Evolutionary conservation across 2,888 invertebrate species (phyloP).

Genomic region (Agrilus cyanescens): DNA sequence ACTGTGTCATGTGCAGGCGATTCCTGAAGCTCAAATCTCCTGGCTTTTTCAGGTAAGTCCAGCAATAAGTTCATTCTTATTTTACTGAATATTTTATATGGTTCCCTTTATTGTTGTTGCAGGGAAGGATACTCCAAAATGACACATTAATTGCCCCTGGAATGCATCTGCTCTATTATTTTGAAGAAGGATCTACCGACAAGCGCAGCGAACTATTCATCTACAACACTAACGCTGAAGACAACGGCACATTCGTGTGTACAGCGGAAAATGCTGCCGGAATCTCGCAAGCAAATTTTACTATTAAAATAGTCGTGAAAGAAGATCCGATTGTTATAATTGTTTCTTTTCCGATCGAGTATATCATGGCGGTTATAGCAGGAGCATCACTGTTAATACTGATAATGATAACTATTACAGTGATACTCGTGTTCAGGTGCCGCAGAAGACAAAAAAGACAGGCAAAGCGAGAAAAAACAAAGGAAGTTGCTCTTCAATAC

Average conservation of each 20-base stretch:
- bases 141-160: conserved; percentile 57
- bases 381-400: conserved; percentile 53
- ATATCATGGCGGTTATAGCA: conserved; percentile 56
- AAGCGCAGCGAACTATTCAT: conserved; percentile 70
- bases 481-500: conserved; percentile 47
- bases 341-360: conserved; percentile 51
- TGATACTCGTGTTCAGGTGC: conserved; percentile 47
- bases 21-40: conserved; percentile 68
- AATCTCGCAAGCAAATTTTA: conserved; percentile 65
- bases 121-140: conserved; percentile 68
- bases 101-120: conserved; percentile 26
- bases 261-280: conserved; percentile 80
- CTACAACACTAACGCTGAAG: conserved; percentile 62
- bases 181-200: conserved; percentile 60
- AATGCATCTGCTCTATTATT: conserved; percentile 55
- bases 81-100: too few species aligned
- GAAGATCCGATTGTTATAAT: conserved; percentile 44
- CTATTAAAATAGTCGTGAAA: conserved; percentile 62
- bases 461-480: conserved; percentile 40
- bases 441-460: conserved; percentile 26
- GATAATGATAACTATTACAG: conserved; percentile 51
- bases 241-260: conserved; percentile 79
- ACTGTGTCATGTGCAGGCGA: conserved; percentile 66
- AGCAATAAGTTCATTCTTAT: conserved; percentile 8
- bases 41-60: conserved; percentile 57